phyloP scores from a whole-genome alignment of 2,797 vertebrate species.

The Percopsis omiscomaycus region DNA sequence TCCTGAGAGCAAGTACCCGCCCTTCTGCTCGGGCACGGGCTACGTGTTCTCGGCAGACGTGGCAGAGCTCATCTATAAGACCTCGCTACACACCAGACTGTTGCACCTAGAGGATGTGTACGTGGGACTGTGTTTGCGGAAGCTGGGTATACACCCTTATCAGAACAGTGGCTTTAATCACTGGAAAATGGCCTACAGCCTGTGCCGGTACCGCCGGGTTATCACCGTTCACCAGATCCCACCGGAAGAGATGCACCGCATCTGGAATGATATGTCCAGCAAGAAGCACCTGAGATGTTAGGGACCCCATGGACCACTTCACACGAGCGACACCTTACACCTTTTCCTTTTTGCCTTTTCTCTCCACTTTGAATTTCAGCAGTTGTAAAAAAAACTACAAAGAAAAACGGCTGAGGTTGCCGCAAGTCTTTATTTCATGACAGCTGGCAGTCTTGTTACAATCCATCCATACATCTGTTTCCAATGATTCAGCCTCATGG shows the following conservation, averaged over 20 bases:
- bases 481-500: conserved; percentile 41
- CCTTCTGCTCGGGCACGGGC: conserved; percentile 96
- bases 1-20: conserved; percentile 94
- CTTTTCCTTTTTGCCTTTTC: conserved; percentile 30
- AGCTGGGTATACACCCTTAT: conserved; percentile 95
- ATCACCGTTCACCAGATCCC: conserved; percentile 98
- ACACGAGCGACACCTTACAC: conserved; percentile 6
- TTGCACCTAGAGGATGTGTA: conserved; percentile 97
- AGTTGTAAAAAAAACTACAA: conserved; percentile 38
- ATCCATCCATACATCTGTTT: conserved; percentile 30
- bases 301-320: conserved; percentile 20
- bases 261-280: conserved; percentile 99
- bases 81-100: conserved; percentile 93
- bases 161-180: conserved; percentile 99
- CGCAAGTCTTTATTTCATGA: conserved; percentile 34
- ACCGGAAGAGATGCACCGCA: conserved; percentile 97
- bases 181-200: conserved; percentile 99
- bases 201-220: conserved; percentile 92
- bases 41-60: conserved; percentile 97
- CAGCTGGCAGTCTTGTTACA: conserved; percentile 23
- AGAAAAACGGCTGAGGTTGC: conserved; percentile 26
- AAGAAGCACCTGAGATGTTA: conserved; percentile 98
- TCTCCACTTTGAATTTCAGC: conserved; percentile 30
- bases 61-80: conserved; percentile 95
- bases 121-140: conserved; percentile 93